A percentile compares a stretch with the other conserved stretches of the same genome.
Evolutionary conservation across 2,888 invertebrate genomes (phyloP).

Genomic region (Drosophila paucipuncta): DNA sequence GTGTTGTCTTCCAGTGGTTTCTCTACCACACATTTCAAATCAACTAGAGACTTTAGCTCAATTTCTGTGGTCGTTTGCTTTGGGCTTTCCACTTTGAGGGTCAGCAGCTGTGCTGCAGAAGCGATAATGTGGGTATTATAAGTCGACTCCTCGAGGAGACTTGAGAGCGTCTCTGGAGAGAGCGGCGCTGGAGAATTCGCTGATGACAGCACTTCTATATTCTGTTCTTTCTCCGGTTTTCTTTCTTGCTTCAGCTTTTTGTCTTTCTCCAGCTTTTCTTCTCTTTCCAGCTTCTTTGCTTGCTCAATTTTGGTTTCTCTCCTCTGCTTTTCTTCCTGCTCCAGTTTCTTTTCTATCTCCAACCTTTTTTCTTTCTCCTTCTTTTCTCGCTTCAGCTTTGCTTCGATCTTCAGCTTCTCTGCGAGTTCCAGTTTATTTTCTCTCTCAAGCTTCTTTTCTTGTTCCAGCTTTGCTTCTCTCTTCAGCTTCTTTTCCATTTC

Average conservation of each 20-base stretch:
- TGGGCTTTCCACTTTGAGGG: neutral
- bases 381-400: neutral
- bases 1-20: slow-evolving; percentile 3
- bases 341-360: neutral
- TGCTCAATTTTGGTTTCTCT: slow-evolving; percentile 4
- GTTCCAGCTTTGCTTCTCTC: neutral
- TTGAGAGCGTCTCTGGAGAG: neutral
- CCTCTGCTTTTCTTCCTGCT: neutral
- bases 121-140: neutral
- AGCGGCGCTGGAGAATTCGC: neutral
- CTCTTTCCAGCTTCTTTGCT: neutral
- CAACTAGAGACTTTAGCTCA: slow-evolving; percentile 11
- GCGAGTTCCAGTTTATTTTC: neutral
- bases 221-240: neutral
- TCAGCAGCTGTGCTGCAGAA: neutral
- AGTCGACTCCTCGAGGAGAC: neutral
- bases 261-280: slow-evolving; percentile 5
- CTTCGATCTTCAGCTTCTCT: neutral
- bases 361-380: neutral
- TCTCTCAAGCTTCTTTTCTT: neutral
- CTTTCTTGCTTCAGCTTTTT: neutral
- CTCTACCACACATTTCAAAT: neutral
- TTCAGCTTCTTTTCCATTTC: neutral
- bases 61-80: slow-evolving; percentile 2
- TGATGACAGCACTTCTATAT: neutral